Percentiles rank a stretch among this genome's conserved stretches.
Evolutionary conservation across 2,113 vertebrate species (phyloP).

Genomic region (Amazona guildingii): DNA sequence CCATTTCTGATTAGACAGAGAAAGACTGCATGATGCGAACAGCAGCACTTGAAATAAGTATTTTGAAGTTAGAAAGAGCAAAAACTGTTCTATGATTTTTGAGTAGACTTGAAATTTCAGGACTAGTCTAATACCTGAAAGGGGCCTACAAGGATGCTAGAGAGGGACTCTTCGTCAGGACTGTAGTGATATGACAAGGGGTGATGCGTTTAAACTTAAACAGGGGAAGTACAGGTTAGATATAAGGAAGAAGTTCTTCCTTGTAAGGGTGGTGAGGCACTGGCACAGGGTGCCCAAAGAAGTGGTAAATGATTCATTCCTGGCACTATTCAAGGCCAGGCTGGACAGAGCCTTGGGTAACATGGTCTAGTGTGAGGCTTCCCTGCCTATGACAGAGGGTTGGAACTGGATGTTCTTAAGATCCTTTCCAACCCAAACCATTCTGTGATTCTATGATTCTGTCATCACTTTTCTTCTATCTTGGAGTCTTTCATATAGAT

Average conservation of each 20-base stretch:
- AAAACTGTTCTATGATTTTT: background rate
- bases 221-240: background rate
- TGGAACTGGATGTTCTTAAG: background rate
- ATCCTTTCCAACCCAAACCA: background rate
- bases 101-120: background rate
- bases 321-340: background rate
- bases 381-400: background rate
- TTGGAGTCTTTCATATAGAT: background rate
- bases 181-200: background rate
- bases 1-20: background rate
- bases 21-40: background rate
- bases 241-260: background rate
- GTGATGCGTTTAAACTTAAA: background rate
- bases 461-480: background rate
- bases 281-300: background rate
- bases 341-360: background rate
- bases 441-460: background rate
- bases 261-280: background rate
- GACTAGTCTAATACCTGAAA: background rate
- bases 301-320: background rate
- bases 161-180: background rate
- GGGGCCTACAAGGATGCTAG: background rate
- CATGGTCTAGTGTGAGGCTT: background rate
- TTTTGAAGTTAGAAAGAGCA: background rate
- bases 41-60: background rate